A percentile compares a stretch with the other conserved stretches of the same genome.
These are phyloP conservation scores for Notamacropus eugenii DNA, from an alignment of 2,797 vertebrate species.

Conservation along the genomic window DNA sequence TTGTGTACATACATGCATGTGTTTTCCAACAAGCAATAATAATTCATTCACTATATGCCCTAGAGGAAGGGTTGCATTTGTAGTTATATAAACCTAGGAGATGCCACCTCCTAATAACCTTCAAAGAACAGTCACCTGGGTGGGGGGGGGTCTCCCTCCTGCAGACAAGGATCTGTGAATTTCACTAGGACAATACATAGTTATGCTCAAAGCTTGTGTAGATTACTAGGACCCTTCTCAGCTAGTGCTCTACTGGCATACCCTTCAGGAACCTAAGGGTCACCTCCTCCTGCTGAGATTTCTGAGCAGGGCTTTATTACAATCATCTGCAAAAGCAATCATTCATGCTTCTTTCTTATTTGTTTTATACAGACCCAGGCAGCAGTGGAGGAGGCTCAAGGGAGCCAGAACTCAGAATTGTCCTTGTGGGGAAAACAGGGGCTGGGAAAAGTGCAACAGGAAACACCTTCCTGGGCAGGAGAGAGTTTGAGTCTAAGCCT, in stretches of 20 bases:
- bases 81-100: not conserved
- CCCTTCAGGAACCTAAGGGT: not conserved
- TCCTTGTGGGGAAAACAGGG: not conserved
- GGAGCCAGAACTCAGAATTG: not conserved
- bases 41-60: not conserved
- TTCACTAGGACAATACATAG: not conserved
- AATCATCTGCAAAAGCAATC: not conserved
- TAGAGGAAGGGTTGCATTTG: not conserved
- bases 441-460: not conserved
- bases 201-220: not conserved
- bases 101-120: not conserved
- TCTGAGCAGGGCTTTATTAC: not conserved
- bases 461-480: not conserved
- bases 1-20: not conserved
- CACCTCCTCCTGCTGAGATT: not conserved
- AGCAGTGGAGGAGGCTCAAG: not conserved
- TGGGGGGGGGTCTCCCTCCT: not conserved
- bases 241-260: accelerated
- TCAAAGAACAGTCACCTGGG: not conserved
- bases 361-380: not conserved
- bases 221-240: not conserved
- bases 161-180: not conserved
- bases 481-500: not conserved
- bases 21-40: not conserved
- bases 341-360: not conserved